phyloP scores from a whole-genome alignment of 2,888 invertebrate genomes.

The Mycalesis mineus region DNA sequence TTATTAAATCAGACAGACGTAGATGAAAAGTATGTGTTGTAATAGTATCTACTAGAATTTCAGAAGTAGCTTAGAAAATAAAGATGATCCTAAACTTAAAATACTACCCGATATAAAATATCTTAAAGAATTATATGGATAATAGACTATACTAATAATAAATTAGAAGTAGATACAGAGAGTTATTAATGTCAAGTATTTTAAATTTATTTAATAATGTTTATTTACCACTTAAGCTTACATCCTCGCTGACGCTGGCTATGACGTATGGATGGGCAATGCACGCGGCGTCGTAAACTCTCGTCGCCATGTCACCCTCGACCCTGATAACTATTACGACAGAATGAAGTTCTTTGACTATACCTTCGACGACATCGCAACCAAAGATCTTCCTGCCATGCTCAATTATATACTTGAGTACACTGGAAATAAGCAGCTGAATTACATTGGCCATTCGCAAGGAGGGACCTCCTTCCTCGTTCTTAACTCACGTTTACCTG shows the following conservation, averaged over 20 bases:
- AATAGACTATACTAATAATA: too few relatives aligned
- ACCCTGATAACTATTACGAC: slow-evolving; percentile 43
- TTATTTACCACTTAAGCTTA: slow-evolving; percentile 67
- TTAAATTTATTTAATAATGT: too few relatives aligned
- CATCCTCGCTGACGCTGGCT: slow-evolving; percentile 81
- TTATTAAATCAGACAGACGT: too few relatives aligned
- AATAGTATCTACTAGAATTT: too few relatives aligned
- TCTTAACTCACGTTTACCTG: slow-evolving; percentile 46
- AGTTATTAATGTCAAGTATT: too few relatives aligned
- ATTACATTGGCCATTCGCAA: slow-evolving; percentile 67
- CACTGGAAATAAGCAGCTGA: slow-evolving; percentile 46
- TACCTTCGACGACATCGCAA: slow-evolving; percentile 58
- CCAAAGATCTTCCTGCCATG: slow-evolving; percentile 53
- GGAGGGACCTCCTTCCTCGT: slow-evolving; percentile 58
- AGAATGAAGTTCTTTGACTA: slow-evolving; percentile 54
- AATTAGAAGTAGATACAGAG: too few relatives aligned
- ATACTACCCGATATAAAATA: too few relatives aligned
- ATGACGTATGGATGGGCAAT: slow-evolving; percentile 90
- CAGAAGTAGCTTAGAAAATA: too few relatives aligned
- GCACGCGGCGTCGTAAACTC: slow-evolving; percentile 86
- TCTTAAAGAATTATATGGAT: too few relatives aligned
- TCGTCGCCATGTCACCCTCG: slow-evolving; percentile 67
- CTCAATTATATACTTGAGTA: slow-evolving; percentile 49
- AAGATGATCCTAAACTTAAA: too few relatives aligned
- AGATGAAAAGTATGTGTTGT: too few relatives aligned